phyloP scores from a whole-genome alignment of 2,888 invertebrate species.

The Mesodorylaimus sp. region DNA sequence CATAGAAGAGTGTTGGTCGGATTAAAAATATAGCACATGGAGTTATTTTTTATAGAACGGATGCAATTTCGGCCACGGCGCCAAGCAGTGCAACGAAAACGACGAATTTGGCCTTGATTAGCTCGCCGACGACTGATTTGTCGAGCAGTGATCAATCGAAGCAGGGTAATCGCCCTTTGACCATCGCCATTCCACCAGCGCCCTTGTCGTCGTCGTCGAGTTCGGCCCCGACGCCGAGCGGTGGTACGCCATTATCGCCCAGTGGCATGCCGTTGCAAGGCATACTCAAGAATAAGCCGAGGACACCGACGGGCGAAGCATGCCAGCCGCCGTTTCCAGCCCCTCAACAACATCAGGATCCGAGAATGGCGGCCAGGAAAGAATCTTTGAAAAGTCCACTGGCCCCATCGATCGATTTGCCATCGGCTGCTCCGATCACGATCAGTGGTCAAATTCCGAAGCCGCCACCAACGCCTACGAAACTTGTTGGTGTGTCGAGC shows the following conservation, averaged over 20 bases:
- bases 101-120: too few species aligned
- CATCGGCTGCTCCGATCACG: not conserved
- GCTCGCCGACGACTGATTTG: too few species aligned
- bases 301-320: not conserved
- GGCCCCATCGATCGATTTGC: not conserved
- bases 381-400: not conserved
- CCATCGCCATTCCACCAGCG: not conserved
- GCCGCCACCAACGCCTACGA: too few species aligned
- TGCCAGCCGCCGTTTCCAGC: not conserved
- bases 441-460: too few species aligned
- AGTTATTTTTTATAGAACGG: too few species aligned
- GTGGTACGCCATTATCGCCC: not conserved
- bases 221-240: not conserved
- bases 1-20: too few species aligned
- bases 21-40: too few species aligned
- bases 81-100: too few species aligned
- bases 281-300: constrained; percentile 7
- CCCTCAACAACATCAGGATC: not conserved
- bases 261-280: constrained; percentile 9
- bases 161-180: not conserved
- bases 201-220: not conserved
- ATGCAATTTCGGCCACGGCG: too few species aligned
- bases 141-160: not conserved
- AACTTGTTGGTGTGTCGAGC: too few species aligned
- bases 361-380: not conserved